Evolutionary conservation across 2,797 vertebrate species (phyloP), one percentile per base, ranked within the genome.

Genomic region (Margarornis squamiger): DNA sequence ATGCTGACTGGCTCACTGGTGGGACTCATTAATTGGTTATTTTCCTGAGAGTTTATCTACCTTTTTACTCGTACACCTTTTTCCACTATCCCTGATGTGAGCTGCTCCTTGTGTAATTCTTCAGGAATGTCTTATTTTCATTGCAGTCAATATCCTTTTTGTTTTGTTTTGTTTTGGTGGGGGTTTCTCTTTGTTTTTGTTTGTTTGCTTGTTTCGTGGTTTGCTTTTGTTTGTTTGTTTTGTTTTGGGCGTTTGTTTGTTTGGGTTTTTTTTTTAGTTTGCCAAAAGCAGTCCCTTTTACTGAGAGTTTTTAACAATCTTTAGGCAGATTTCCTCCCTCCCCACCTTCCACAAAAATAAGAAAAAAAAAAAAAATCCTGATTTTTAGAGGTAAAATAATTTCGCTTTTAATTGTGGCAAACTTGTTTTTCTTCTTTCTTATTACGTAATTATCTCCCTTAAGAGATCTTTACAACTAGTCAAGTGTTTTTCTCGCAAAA

Each of bases 341-440:
- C 20, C 16, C 10, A 6, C 41, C 23, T 32, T 65, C 79, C 10
- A 22, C 8, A 46, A 27, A 83, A 83, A 80, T 26, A 20, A 18
- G 7, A 43, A 10, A 8, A 48, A 57, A 36, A 3, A n/a, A 0
- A 4, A 2, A 17, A 36, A 0, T 4, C 6, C 16, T 16, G 29
- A 13, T 30, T 91, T 81, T 87, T 58, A 71, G 9, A 81, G 39
- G n/a, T 14, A 51, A 72, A 87, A 57, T 20, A 70, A 49, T 1
- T 1, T 41, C 72, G 4, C 12, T 76, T 76, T 77, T 59, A 46
- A 32, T 32, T 23, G 45, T 36, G 27, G 5, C 30, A 51, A 71
- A 9, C 10, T 84, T 66, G 2, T 8, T 88, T 62, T 89, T 57
- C 18, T 46, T 74, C 21, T 45, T 45, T 39, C 32, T 79, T 78